Conservation (phyloP, 2,888 invertebrate genomes). For the Antitype chi region DNA sequence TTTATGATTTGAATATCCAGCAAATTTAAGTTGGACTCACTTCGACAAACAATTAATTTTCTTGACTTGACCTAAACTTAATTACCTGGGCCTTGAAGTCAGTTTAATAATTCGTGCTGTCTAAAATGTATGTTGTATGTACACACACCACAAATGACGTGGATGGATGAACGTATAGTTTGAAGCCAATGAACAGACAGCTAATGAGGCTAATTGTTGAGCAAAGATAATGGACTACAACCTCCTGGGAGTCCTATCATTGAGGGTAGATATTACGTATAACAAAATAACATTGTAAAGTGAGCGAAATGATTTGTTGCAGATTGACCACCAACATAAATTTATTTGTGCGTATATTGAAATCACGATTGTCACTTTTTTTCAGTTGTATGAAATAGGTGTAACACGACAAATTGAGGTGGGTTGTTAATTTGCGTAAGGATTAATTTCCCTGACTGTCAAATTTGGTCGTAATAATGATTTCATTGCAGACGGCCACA, state of each 20-base stretch:
- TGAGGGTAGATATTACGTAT: neutral
- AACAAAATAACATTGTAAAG: neutral
- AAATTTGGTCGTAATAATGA: neutral
- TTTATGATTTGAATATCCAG: neutral
- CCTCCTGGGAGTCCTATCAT: neutral
- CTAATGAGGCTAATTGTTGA: constrained; percentile 56
- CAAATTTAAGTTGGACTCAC: neutral
- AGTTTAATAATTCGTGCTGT: neutral
- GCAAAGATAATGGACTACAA: constrained; percentile 46
- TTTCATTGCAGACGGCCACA: neutral
- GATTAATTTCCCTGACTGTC: too few species aligned
- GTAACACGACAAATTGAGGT: neutral
- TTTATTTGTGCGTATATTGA: neutral
- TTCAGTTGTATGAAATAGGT: neutral
- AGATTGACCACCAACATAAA: neutral
- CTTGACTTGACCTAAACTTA: neutral
- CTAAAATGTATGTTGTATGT: neutral
- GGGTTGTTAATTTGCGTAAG: neutral
- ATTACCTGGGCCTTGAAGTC: neutral
- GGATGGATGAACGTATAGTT: constrained; percentile 36
- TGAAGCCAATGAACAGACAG: constrained; percentile 55
- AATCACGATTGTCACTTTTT: neutral
- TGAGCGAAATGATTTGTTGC: too few species aligned
- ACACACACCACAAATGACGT: constrained; percentile 7
- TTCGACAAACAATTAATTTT: neutral